phyloP scores from a whole-genome alignment of 1,140 invertebrate species.

The Drosophila yakuba region DNA sequence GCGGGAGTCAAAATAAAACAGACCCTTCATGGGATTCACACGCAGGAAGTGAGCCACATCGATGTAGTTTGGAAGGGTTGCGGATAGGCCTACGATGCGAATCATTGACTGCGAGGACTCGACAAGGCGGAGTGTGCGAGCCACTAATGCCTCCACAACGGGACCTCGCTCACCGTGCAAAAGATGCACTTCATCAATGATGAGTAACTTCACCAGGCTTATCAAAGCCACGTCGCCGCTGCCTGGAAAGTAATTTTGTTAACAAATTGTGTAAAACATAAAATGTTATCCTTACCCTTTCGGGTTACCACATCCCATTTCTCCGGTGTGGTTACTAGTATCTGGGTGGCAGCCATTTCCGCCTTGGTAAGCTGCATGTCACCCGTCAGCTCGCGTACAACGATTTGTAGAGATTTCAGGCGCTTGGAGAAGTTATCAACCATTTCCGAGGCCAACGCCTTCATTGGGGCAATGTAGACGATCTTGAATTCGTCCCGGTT shows the following conservation, averaged over 20 bases:
- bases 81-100: slow-evolving; percentile 98
- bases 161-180: slow-evolving; percentile 98
- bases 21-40: slow-evolving; percentile 96
- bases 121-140: slow-evolving; percentile 96
- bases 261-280: background rate
- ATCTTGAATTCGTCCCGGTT: slow-evolving; percentile 98
- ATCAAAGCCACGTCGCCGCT: slow-evolving; percentile 95
- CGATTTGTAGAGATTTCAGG: slow-evolving; percentile 87
- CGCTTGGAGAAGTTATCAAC: slow-evolving; percentile 96
- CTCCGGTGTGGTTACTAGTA: slow-evolving; percentile 99
- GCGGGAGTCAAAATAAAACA: slow-evolving; percentile 99
- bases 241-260: slow-evolving; percentile 28
- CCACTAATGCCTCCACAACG: slow-evolving; percentile 98
- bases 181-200: slow-evolving; percentile 99
- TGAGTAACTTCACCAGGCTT: slow-evolving; percentile 96
- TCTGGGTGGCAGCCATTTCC: slow-evolving; percentile 98
- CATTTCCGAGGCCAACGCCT: slow-evolving; percentile 99
- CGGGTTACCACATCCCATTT: slow-evolving; percentile 99
- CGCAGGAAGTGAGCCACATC: slow-evolving; percentile 98
- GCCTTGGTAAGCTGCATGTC: slow-evolving; percentile 98
- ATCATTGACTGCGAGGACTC: slow-evolving; percentile 99
- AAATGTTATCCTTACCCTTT: slow-evolving; percentile 88
- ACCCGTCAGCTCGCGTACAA: slow-evolving; percentile 97
- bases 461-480: slow-evolving; percentile 99
- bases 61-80: slow-evolving; percentile 98